Conservation (phyloP, 2,797 vertebrate species). For the Pyrocephalus nanus region DNA sequence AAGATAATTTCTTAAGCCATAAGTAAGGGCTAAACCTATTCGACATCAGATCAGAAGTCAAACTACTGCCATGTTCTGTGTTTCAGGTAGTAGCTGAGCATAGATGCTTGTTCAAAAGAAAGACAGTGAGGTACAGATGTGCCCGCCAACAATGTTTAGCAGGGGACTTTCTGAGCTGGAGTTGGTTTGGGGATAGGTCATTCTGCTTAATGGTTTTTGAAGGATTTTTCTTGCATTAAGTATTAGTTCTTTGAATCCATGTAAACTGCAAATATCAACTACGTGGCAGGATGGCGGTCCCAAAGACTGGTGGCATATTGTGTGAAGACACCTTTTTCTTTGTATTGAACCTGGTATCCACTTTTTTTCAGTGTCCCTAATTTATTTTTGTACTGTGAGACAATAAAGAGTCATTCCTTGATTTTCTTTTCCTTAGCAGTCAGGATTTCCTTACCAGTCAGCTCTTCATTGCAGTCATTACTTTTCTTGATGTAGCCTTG, state of each 20-base stretch:
- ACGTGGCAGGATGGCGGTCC: accelerated
- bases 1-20: not conserved
- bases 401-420: not conserved
- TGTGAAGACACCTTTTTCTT: not conserved
- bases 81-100: not conserved
- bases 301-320: not conserved
- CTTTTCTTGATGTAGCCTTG: not conserved
- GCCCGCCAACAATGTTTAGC: accelerated
- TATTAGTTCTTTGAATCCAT: not conserved
- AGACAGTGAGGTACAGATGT: not conserved
- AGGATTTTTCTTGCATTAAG: not conserved
- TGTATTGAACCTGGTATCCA: not conserved
- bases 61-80: not conserved
- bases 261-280: not conserved
- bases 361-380: not conserved
- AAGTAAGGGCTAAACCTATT: not conserved
- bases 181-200: not conserved
- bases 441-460: not conserved
- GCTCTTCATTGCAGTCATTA: not conserved
- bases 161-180: not conserved
- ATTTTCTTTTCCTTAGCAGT: not conserved
- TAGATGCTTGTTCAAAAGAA: not conserved
- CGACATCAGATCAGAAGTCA: not conserved
- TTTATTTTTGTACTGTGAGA: not conserved
- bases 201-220: not conserved